phyloP scores from a whole-genome alignment of 1,140 invertebrate genomes.

The Mya arenaria region DNA sequence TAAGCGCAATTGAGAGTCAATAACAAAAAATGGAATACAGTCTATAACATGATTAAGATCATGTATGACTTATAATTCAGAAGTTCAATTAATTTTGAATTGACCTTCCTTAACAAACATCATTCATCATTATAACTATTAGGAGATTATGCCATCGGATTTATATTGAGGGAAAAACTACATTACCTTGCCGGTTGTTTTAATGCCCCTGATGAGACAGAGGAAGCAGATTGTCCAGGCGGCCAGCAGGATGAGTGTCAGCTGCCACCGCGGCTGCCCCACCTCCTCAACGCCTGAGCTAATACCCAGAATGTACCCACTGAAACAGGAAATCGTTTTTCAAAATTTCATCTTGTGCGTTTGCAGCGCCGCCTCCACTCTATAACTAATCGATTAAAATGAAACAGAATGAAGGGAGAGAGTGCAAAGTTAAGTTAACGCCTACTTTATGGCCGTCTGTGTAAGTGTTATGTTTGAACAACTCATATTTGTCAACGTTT shows the following conservation, averaged over 20 bases:
- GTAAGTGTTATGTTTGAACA: too few relatives aligned
- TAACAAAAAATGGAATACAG: too few relatives aligned
- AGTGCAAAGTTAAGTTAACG: too few relatives aligned
- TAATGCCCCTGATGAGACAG: conserved; percentile 81
- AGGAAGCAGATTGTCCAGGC: conserved; percentile 81
- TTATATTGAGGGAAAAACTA: conserved; percentile 11
- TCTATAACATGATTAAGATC: too few relatives aligned
- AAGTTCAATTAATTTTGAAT: background rate
- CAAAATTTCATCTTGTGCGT: too few relatives aligned
- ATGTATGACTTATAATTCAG: too few relatives aligned
- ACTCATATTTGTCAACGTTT: too few relatives aligned
- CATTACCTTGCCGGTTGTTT: conserved; percentile 81
- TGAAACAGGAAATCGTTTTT: conserved; percentile 52
- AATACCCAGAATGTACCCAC: conserved; percentile 59
- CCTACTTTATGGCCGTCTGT: too few relatives aligned
- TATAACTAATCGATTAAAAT: too few relatives aligned
- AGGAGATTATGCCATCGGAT: background rate
- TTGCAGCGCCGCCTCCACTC: too few relatives aligned
- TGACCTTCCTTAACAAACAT: background rate
- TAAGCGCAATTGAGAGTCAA: too few relatives aligned
- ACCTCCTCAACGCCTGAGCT: conserved; percentile 77
- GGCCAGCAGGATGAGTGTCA: conserved; percentile 76
- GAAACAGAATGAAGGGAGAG: too few relatives aligned
- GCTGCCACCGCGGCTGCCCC: conserved; percentile 76
- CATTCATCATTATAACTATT: background rate